Evolutionary conservation across 2,888 invertebrate genomes (phyloP), one percentile per base, ranked within the genome.

Genomic region (Adineta ricciae): DNA sequence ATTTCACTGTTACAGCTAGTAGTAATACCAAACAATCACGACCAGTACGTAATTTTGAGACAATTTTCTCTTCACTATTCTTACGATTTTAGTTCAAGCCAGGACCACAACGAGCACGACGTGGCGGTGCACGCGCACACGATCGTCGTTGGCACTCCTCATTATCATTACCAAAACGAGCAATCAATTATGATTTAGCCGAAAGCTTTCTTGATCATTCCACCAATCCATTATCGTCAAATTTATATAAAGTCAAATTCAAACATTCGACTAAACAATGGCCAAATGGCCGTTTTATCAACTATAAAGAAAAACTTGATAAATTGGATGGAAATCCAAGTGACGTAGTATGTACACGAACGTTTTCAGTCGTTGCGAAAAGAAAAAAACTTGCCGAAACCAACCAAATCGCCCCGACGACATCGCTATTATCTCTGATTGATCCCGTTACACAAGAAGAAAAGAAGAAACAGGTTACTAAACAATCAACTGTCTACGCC

Each of bases 121-220:
- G 64, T 64, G 64, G 64, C 32, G 64, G 64, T 64, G 32, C 32
- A 32, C 32, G 27, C 0, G 7, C 0, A 9, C 32, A 4, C 32
- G 19, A 19, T 32, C 5, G 19, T 32, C 32, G 19, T 64, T 1
- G 64, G 7, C 3, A 32, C 19, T 32, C 64, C 27, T 64, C 64
- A 64, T 19, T 19, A n/a, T 64, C 5, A 64, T 36, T 64, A 64
- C 64, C 64, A 5, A 64, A 64, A 64, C 64, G 64, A 64, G 27
- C 36, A 4, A 64, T 78, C 14, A 78, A 41, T 78, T 78, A 78
- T 78, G 38, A 38, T 24, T 19, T 78, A 78, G 78, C 78, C 14
- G 78, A 78, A 78, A 78, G 41, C 41, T 78, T 78, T 78, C 24
- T 78, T 9, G 78, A 78, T 78, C 78, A 78, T 78, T 78, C 78